phyloP scores from a whole-genome alignment of 2,113 vertebrate genomes.

The Rhabdornis inornatus region DNA sequence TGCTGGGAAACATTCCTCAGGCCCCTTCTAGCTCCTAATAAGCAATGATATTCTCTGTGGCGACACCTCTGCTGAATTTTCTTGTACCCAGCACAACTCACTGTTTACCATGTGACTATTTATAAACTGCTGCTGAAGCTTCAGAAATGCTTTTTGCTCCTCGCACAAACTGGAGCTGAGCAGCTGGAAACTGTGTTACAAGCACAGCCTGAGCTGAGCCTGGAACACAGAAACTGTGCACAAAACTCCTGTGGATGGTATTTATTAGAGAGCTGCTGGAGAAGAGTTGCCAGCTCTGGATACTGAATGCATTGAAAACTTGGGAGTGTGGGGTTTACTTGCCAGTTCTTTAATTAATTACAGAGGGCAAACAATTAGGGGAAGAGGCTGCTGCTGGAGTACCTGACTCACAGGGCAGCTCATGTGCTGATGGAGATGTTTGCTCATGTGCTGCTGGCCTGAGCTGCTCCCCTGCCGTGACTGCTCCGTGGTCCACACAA shows the following conservation, averaged over 20 bases:
- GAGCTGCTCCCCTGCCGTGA: background rate
- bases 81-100: background rate
- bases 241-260: slow-evolving; percentile 59
- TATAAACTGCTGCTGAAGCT: slow-evolving; percentile 17
- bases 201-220: slow-evolving; percentile 28
- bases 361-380: background rate
- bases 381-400: background rate
- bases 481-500: fast-evolving
- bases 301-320: background rate
- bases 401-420: background rate
- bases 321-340: background rate
- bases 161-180: slow-evolving; percentile 47
- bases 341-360: slow-evolving; percentile 1
- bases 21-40: background rate
- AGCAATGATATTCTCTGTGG: slow-evolving; percentile 3
- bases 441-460: background rate
- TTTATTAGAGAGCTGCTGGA: slow-evolving; percentile 32
- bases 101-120: slow-evolving; percentile 60
- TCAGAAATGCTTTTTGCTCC: slow-evolving; percentile 52
- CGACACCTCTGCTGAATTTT: background rate
- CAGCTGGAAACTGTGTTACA: slow-evolving; percentile 69
- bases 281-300: slow-evolving; percentile 2
- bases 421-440: background rate
- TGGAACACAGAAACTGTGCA: slow-evolving; percentile 54
- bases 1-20: background rate